Conservation (phyloP, 2,888 invertebrate genomes). For the Meta bourneti region DNA sequence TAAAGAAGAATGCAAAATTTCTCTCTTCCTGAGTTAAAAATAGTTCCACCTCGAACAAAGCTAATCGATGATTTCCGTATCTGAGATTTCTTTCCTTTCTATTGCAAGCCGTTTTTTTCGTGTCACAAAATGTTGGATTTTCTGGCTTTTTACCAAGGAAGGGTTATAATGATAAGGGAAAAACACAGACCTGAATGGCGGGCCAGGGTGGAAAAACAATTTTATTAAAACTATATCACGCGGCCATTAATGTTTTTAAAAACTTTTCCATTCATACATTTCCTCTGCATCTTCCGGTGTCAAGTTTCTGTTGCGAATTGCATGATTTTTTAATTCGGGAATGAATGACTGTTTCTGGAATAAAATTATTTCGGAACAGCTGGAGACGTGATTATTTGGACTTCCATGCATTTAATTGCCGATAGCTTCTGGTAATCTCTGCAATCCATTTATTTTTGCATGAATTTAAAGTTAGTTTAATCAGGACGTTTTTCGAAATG, state of each 20-base stretch:
- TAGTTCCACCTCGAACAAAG: slow-evolving; percentile 56
- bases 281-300: neutral
- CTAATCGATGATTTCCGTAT: slow-evolving; percentile 75
- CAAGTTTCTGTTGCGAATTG: neutral
- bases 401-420: too few relatives aligned
- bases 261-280: neutral
- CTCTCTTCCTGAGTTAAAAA: slow-evolving; percentile 68
- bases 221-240: slow-evolving; percentile 45
- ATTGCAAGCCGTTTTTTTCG: slow-evolving; percentile 17
- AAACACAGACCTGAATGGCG: slow-evolving; percentile 34
- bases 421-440: too few relatives aligned
- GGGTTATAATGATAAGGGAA: slow-evolving; percentile 32
- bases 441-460: too few relatives aligned
- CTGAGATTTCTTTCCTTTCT: slow-evolving; percentile 63
- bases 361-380: too few relatives aligned
- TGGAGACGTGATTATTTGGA: too few relatives aligned
- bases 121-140: slow-evolving; percentile 62
- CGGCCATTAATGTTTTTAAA: neutral
- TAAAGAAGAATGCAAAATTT: slow-evolving; percentile 68
- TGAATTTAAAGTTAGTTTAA: too few relatives aligned
- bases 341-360: too few relatives aligned
- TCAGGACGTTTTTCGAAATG: too few relatives aligned
- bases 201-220: slow-evolving; percentile 16
- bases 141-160: slow-evolving; percentile 66
- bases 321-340: too few relatives aligned